Evolutionary conservation across 2,113 vertebrate species (phyloP), one percentile per base, ranked within the genome.

Genomic region (Sapajus apella): DNA sequence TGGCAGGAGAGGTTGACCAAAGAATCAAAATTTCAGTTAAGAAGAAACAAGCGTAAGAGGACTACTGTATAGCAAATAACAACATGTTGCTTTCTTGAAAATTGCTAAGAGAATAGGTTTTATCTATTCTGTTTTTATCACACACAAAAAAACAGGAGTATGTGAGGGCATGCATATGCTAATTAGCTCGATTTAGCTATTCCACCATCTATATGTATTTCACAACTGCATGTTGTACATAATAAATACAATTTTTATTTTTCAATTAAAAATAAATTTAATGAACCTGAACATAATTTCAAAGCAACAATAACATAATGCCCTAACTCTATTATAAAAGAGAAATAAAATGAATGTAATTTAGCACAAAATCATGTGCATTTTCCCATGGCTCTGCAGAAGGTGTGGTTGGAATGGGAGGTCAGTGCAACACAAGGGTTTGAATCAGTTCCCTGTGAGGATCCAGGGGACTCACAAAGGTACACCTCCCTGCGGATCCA

Each of bases 391-490:
- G 56, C 37, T 43, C 45, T n/a, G 11, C 8, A 6, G 43, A 37
- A 50, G 47, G 8, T 11, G 12, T 30, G 32, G 23, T 1, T 2
- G 32, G 18, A 23, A 13, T 25, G 90, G 27, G 23, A 61, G 89
- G 30, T 12, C 35, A 27, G 12, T 13, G 16, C 13, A 32, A 32
- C 20, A 20, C 3, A 0, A 17, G 9, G 18, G 18, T 66, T 32
- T 1, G 72, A 50, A 25, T 23, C n/a, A 0, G 32, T 47, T 30
- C 27, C 27, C 5, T 14, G 32, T 43, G 81, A 37, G 14, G 66
- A 32, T 1, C 40, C 32, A 3, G 50, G 14, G 68, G 5, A n/a
- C 20, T 1, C n/a, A 32, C 1, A 9, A 20, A 32, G 43, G 43
- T 32, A 4, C 16, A 27, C 10, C 40, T 30, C 27, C 61, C 61